Evolutionary conservation across 2,113 vertebrate species (phyloP).

Genomic region (Diglossa brunneiventris): DNA sequence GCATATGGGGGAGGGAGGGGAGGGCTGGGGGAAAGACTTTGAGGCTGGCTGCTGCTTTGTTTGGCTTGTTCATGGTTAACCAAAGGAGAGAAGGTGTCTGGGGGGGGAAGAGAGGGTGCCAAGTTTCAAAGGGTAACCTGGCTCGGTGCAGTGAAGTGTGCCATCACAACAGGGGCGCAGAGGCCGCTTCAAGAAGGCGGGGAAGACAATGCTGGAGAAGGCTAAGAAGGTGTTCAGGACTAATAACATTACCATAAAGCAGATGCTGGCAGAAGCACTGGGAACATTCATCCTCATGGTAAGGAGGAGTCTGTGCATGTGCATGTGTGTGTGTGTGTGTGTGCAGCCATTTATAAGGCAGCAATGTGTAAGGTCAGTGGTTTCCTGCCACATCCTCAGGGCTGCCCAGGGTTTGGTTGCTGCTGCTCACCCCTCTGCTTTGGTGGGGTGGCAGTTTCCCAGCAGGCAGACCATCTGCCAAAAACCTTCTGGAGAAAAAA

Average conservation of each 20-base stretch:
- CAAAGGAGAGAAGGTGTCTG: slow-evolving; percentile 5
- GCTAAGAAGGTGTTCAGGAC: neutral
- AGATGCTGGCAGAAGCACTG: slow-evolving; percentile 78
- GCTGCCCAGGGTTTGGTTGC: neutral
- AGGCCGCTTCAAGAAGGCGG: fast-evolving
- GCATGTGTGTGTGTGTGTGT: too few species aligned
- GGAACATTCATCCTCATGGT: slow-evolving; percentile 85
- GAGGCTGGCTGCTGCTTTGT: neutral
- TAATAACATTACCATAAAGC: slow-evolving; percentile 53
- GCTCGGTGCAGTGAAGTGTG: neutral
- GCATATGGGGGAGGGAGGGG: neutral
- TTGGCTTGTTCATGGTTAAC: slow-evolving; percentile 60
- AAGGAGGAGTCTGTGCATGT: neutral
- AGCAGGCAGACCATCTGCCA: neutral
- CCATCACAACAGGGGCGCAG: neutral
- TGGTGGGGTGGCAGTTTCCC: neutral
- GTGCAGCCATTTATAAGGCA: neutral
- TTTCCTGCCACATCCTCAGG: neutral
- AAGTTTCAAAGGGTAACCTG: slow-evolving; percentile 58
- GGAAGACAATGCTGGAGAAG: neutral
- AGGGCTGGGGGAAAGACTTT: neutral
- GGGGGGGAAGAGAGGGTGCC: neutral
- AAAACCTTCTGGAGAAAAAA: neutral
- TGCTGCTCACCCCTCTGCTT: neutral
- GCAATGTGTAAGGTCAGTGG: neutral